Base-by-base conservation (phyloP, 1,140 invertebrate genomes). In the Drosophila varians region DNA sequence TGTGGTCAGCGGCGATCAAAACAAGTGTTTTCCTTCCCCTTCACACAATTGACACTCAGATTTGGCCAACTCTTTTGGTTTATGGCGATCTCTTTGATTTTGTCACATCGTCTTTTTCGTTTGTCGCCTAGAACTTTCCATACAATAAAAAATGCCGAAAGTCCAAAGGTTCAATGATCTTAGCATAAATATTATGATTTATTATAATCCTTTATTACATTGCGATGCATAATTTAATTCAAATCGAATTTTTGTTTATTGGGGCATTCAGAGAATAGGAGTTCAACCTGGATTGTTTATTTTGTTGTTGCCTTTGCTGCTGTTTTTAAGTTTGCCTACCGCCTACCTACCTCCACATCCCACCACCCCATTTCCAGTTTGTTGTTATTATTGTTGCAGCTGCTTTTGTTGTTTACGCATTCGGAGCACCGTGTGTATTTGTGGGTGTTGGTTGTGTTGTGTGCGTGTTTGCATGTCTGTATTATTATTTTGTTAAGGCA, bases 391-490 rank as follows among this genome's bases (percentile, higher is more conserved):
- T 83, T 83, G 73, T 83, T 84, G 58, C 77, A 83, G 80, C 76
- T 86, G 76, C 72, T 86, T 80, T 87, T 84, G 79, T 79, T 86
- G 80, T 86, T 79, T 77, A 86, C 80, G 76, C 73, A 87, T 82
- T 74, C 71, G 60, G 62, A 75, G 60, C 68, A 52, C 55, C 31
- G 47, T 43, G 36, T 66, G 26, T 26, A 21, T 11, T 12, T 40
- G 23, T 54, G 31, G 54, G 19, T 65, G 48, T 58, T n/a, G n/a
- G n/a, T n/a, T n/a, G n/a, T n/a, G n/a, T 25, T 54, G 55, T 61
- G 23, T 83, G 55, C 54, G 62, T 72, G 80, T 76, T 79, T 79
- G 77, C 80, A 75, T 89, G 84, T 66, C 55, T 78, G 77, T 77
- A 68, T 71, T 84, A 80, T 86, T 86, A 80, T 86, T 86, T 88